Evolutionary conservation across 2,797 vertebrate genomes (phyloP).

Genomic region (Glyptemys insculpta): DNA sequence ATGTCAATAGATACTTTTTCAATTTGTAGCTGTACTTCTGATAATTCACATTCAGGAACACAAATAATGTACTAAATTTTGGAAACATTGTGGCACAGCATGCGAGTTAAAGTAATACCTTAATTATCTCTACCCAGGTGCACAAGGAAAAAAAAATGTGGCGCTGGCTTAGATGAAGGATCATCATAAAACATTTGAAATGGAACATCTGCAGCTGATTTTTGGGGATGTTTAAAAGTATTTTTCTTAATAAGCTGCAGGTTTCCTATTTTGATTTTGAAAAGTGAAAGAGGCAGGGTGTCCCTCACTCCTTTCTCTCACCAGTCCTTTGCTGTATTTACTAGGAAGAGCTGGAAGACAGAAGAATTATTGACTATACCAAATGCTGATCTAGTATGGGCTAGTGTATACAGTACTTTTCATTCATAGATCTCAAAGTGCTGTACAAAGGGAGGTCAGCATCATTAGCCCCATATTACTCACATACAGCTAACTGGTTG

Average conservation of each 20-base stretch:
- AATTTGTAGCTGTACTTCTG: conserved; percentile 2
- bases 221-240: not conserved
- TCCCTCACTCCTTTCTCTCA: not conserved
- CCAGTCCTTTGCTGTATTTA: accelerated
- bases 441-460: not conserved
- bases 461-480: not conserved
- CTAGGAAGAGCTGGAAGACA: not conserved
- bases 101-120: not conserved
- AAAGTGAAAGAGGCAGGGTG: not conserved
- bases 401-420: not conserved
- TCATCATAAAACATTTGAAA: not conserved
- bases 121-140: not conserved
- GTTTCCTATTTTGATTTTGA: conserved; percentile 11
- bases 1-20: conserved; percentile 25
- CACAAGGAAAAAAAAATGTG: not conserved
- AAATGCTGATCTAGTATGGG: not conserved
- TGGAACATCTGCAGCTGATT: not conserved
- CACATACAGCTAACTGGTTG: not conserved
- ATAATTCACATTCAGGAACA: conserved; percentile 9
- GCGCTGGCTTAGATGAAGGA: not conserved
- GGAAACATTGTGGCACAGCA: not conserved
- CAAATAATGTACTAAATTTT: not conserved
- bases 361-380: not conserved
- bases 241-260: not conserved
- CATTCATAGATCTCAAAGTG: not conserved